Percentiles rank a stretch among this genome's conserved stretches.
These are phyloP conservation scores for Platycheirus rosarum DNA, from an alignment of 2,888 invertebrate species.

Conservation along the genomic window DNA sequence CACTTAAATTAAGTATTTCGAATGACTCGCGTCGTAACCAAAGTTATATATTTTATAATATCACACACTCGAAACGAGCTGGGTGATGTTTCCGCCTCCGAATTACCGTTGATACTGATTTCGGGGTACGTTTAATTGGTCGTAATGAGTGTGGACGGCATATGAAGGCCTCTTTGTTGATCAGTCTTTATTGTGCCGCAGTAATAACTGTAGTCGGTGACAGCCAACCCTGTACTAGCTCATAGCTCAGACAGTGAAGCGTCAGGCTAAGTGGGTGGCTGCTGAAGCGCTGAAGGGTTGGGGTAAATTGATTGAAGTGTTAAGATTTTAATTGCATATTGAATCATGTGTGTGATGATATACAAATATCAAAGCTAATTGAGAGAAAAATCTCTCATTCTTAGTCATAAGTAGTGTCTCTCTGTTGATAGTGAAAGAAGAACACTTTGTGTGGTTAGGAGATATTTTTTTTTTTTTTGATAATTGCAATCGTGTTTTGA, in stretches of 20 bases:
- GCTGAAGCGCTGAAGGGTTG: too few relatives aligned
- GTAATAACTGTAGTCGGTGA: not conserved
- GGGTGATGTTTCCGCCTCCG: constrained; percentile 62
- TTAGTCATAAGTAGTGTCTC: too few relatives aligned
- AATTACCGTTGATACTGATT: constrained; percentile 58
- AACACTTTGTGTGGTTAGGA: too few relatives aligned
- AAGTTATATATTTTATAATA: not conserved
- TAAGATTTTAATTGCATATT: constrained; percentile 12
- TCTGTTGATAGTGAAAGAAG: too few relatives aligned
- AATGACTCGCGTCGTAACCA: constrained; percentile 12
- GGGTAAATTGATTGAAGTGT: constrained; percentile 17
- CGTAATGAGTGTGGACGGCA: constrained; percentile 63
- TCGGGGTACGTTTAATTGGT: constrained; percentile 41
- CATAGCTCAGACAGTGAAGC: constrained; percentile 22
- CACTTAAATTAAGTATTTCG: constrained; percentile 1
- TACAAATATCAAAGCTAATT: too few relatives aligned
- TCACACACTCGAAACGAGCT: constrained; percentile 5
- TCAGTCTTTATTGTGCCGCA: not conserved
- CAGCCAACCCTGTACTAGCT: not conserved
- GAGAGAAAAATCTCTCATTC: too few relatives aligned
- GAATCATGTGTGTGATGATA: not conserved
- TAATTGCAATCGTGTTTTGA: too few relatives aligned
- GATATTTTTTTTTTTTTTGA: too few relatives aligned
- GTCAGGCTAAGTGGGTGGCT: constrained; percentile 7
- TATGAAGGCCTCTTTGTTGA: constrained; percentile 56